Percentiles rank a stretch among this genome's conserved stretches.
These are phyloP conservation scores for Galleria mellonella DNA, from an alignment of 1,140 invertebrate species.

Conservation along the genomic window DNA sequence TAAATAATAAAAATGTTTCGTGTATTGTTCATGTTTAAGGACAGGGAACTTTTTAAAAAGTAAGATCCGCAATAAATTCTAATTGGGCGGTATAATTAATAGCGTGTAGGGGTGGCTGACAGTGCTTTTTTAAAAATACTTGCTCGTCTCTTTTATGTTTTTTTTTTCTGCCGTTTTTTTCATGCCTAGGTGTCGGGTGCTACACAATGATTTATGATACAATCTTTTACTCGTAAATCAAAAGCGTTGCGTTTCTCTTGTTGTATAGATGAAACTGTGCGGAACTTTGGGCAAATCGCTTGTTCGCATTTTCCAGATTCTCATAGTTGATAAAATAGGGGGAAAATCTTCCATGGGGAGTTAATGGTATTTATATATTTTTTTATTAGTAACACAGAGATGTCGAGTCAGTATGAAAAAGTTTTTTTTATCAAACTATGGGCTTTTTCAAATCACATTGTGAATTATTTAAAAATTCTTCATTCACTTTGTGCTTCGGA, in stretches of 20 bases:
- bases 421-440: too few species aligned
- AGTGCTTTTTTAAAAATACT: conserved; percentile 4
- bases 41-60: too few species aligned
- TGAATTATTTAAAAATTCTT: too few species aligned
- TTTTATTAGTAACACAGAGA: too few species aligned
- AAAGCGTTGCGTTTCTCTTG: conserved; percentile 17
- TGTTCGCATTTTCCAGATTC: not conserved
- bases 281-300: conserved; percentile 21
- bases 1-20: too few species aligned
- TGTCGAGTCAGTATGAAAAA: too few species aligned
- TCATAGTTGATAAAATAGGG: not conserved
- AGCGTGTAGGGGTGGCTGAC: not conserved
- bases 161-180: conserved; percentile 16
- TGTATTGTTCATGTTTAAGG: too few species aligned
- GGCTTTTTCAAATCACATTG: too few species aligned
- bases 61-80: conserved; percentile 5
- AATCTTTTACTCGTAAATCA: conserved; percentile 37
- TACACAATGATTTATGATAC: conserved; percentile 27
- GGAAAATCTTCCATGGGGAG: too few species aligned
- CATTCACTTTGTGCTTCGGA: too few species aligned
- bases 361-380: too few species aligned
- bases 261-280: conserved; percentile 10
- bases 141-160: conserved; percentile 9
- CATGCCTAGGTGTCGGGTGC: conserved; percentile 6
- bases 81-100: conserved; percentile 21